A percentile compares a stretch with the other conserved stretches of the same genome.
phyloP scores from a whole-genome alignment of 2,888 invertebrate genomes.

The Abscondita cerata region DNA sequence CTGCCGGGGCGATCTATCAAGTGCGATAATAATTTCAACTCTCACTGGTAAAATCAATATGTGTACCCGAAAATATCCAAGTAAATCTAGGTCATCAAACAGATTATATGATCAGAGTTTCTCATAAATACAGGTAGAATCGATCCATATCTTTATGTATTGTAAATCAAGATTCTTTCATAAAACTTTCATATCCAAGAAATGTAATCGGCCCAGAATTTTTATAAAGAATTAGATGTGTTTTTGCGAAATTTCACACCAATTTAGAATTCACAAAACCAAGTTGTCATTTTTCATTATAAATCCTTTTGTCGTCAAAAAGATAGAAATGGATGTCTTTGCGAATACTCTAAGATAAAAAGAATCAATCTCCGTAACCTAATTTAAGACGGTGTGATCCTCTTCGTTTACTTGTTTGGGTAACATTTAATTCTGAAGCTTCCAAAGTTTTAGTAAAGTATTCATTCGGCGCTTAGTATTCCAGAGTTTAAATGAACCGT shows the following conservation, averaged over 20 bases:
- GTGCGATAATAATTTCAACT: neutral
- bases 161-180: too few species aligned
- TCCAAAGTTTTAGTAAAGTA: conserved; percentile 23
- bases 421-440: conserved; percentile 28
- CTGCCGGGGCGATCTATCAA: neutral
- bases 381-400: conserved; percentile 26
- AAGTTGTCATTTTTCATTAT: conserved; percentile 25
- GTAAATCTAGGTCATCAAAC: conserved; percentile 1
- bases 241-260: neutral
- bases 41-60: conserved; percentile 2
- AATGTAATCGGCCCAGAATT: neutral
- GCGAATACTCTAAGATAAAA: conserved; percentile 9
- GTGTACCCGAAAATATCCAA: conserved; percentile 2
- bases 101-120: conserved; percentile 3
- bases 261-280: conserved; percentile 3
- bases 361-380: conserved; percentile 32
- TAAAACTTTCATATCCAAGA: too few species aligned
- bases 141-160: neutral
- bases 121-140: conserved; percentile 1
- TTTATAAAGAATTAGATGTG: neutral
- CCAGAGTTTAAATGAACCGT: conserved; percentile 14
- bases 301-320: conserved; percentile 24
- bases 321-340: conserved; percentile 17
- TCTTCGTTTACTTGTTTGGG: conserved; percentile 30
- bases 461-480: conserved; percentile 12